These are phyloP conservation scores for Acanthurus lineatus DNA, from an alignment of 2,797 vertebrate genomes.

Conservation along the genomic window DNA sequence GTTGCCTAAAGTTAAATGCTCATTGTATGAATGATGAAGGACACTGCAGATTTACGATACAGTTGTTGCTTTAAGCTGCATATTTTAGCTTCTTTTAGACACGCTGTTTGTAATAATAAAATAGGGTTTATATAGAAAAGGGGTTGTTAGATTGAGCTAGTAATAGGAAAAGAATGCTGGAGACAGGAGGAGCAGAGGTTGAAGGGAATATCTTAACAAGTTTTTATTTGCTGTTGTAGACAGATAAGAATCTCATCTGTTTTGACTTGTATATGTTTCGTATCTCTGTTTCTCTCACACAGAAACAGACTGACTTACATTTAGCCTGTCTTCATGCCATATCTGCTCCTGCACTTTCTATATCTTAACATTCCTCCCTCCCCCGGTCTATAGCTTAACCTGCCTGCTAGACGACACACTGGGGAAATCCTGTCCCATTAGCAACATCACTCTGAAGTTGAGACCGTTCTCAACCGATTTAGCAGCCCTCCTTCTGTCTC, in stretches of 20 bases:
- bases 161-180: neutral
- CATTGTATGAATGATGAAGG: neutral
- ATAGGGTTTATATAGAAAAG: neutral
- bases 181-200: neutral
- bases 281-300: slow-evolving; percentile 22
- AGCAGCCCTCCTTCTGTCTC: neutral
- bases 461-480: slow-evolving; percentile 24
- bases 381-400: slow-evolving; percentile 15
- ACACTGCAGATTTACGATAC: neutral
- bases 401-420: slow-evolving; percentile 41
- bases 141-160: neutral
- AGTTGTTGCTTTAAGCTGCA: neutral
- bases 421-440: slow-evolving; percentile 54
- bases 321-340: slow-evolving; percentile 13
- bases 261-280: slow-evolving; percentile 31
- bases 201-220: slow-evolving; percentile 21
- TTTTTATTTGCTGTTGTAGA: neutral
- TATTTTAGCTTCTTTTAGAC: neutral
- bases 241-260: slow-evolving; percentile 35
- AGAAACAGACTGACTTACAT: slow-evolving; percentile 12
- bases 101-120: neutral
- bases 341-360: neutral
- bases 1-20: neutral
- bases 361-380: slow-evolving; percentile 20
- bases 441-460: slow-evolving; percentile 29